Base-by-base conservation (phyloP, 2,113 vertebrate genomes). In the Lampris megalopsis region DNA sequence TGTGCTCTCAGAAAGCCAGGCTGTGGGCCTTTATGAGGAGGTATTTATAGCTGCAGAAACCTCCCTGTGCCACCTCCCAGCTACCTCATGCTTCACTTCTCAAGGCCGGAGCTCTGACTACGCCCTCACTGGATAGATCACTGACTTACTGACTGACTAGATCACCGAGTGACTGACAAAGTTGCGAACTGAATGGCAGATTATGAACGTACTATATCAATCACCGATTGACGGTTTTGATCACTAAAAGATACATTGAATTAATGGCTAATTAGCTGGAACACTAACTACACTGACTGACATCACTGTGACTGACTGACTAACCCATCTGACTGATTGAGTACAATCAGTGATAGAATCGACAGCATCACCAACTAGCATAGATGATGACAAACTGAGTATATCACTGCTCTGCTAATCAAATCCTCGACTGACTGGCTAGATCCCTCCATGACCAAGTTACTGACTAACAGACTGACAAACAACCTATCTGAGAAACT, bases 31-130 rank as follows among this genome's bases (percentile, higher is more conserved):
- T 70, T 80, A 76, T 79, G 68, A 87, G 49, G 63, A 73, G 62
- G 82, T 94, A 93, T 94, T 93, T 93, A 94, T 95, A 95, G 92
- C 84, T 77, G 61, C 85, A 81, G 85, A 82, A 24, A 84, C 82
- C 72, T 85, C 85, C 60, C 74, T 63, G 53, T 81, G 82, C 77
- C 77, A 83, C 76, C 74, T 86, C 63, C 4, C 1, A 81, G 77
- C 80, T 75, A 65, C 75, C 79, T 66, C 81, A 86, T 35, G 75
- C 82, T 68, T 90, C 75, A 81, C 53, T 85, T 81, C 80, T 66
- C 73, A 6, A 8, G 58, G 60, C 54, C 77, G 42, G 65, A 49
- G 61, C 63, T 65, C 64, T 59, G 58, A 53, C 72, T 66, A 61
- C 60, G 37, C 6, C 59, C 42, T 63, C n/a, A 24, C 24, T 24